Evolutionary conservation across 1,140 invertebrate genomes (phyloP).

Genomic region (Leptinotarsa texana): DNA sequence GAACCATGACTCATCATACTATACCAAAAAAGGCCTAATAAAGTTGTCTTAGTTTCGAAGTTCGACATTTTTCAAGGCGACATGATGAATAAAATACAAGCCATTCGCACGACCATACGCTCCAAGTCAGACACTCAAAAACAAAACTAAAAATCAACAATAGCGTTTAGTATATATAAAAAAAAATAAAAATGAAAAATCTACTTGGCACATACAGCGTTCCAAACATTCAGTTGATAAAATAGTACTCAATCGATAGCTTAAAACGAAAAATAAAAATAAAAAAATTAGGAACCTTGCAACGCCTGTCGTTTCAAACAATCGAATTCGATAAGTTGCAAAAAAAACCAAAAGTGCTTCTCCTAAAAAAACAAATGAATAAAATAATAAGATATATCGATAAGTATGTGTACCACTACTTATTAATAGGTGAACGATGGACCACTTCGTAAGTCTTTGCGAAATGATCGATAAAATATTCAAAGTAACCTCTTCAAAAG

Average conservation of each 20-base stretch:
- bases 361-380: constrained; percentile 33
- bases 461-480: constrained; percentile 30
- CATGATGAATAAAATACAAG: not conserved
- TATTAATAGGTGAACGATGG: not conserved
- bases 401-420: constrained; percentile 10
- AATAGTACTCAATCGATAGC: constrained; percentile 30
- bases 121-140: constrained; percentile 26
- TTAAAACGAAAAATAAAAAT: constrained; percentile 28
- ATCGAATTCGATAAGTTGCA: constrained; percentile 35
- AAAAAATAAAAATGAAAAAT: constrained; percentile 26
- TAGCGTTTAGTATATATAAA: constrained; percentile 22
- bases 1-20: too few species aligned
- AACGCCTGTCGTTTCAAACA: constrained; percentile 43
- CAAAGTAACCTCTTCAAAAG: constrained; percentile 37
- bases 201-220: constrained; percentile 44
- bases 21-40: too few species aligned
- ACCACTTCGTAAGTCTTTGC: constrained; percentile 11
- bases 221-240: constrained; percentile 36
- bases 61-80: constrained; percentile 16
- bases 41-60: too few species aligned
- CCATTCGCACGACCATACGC: constrained; percentile 22
- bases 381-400: constrained; percentile 14
- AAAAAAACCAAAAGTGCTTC: constrained; percentile 38
- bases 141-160: constrained; percentile 31
- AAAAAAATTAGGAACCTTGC: constrained; percentile 49